Evolutionary conservation across 2,888 invertebrate species (phyloP).

Genomic region (Phengaris arion): DNA sequence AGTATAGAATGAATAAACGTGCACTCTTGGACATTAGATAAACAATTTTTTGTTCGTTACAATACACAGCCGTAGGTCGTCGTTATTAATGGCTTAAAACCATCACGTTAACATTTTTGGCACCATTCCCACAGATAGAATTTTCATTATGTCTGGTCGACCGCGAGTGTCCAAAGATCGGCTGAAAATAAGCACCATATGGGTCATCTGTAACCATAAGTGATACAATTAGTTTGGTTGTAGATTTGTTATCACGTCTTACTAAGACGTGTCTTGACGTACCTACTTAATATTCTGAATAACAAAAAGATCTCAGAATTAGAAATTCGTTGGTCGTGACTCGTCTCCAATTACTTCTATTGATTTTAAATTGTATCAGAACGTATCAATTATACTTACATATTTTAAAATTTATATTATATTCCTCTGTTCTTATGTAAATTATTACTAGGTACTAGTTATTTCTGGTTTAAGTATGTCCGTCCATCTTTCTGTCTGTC

Average conservation of each 20-base stretch:
- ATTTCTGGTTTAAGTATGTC: not conserved
- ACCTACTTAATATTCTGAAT: not conserved
- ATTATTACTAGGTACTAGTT: not conserved
- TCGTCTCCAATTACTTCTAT: too few species aligned
- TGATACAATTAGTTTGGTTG: not conserved
- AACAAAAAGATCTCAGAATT: too few species aligned
- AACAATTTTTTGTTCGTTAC: conserved; percentile 19
- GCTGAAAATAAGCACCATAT: conserved; percentile 2
- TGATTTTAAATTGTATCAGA: too few species aligned
- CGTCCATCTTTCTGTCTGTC: not conserved
- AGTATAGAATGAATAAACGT: not conserved
- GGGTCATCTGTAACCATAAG: not conserved
- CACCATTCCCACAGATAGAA: conserved; percentile 24
- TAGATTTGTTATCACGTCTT: not conserved
- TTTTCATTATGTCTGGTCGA: conserved; percentile 21
- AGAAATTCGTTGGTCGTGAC: too few species aligned
- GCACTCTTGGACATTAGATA: not conserved
- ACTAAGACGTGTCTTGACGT: not conserved
- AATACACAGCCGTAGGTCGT: conserved; percentile 22
- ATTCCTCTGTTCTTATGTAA: not conserved
- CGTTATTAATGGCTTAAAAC: conserved; percentile 24
- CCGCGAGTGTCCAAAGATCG: not conserved
- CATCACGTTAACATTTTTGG: conserved; percentile 29
- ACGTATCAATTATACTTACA: too few species aligned
- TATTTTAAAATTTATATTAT: too few species aligned